Base-by-base conservation (phyloP, 2,113 vertebrate species). In the Phalacrocorax pelagicus region DNA sequence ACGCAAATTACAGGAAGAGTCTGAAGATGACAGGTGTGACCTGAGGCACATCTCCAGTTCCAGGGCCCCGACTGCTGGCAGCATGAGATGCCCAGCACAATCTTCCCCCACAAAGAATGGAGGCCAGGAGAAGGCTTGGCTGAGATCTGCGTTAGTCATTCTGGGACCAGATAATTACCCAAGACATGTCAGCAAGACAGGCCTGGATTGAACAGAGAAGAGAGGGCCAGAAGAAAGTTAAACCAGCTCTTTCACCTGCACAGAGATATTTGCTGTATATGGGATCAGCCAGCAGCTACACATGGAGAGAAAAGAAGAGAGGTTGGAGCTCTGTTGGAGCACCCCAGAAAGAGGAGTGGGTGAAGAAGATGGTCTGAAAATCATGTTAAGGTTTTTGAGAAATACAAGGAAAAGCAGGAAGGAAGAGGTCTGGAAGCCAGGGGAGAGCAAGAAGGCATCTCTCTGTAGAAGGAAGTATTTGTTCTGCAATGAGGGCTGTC, bases 21-120 rank as follows among this genome's bases (percentile, higher is more conserved):
- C 42, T 36, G n/a, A 77, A 54, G 63, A 55, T 8, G 24, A 55
- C 29, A 40, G 9, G 6, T 0, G 0, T 58, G 52, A 63, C n/a
- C 17, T n/a, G 23, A 52, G 40, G 46, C 16, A 15, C 5, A n/a
- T 47, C 11, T 19, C 44, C 42, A 13, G 16, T 81, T 86, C 32
- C 30, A 38, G 38, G 5, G n/a, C 22, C 15, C 42, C 58, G 36
- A 59, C n/a, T 40, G 21, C n/a, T 2, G 0, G 17, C 30, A 74
- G 51, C 34, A 20, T 6, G 14, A 38, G 8, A 11, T 51, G 44
- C 71, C 52, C 62, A 72, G 22, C 21, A 42, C 5, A 32, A 7
- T 26, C 66, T 71, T 86, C 12, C 20, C 23, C 19, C 27, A n/a
- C 42, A 15, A 38, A 72, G 27, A 49, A 80, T 61, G 44, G 9